Evolutionary conservation across 1,140 invertebrate species (phyloP).

Genomic region (Catajapyx aquilonaris): DNA sequence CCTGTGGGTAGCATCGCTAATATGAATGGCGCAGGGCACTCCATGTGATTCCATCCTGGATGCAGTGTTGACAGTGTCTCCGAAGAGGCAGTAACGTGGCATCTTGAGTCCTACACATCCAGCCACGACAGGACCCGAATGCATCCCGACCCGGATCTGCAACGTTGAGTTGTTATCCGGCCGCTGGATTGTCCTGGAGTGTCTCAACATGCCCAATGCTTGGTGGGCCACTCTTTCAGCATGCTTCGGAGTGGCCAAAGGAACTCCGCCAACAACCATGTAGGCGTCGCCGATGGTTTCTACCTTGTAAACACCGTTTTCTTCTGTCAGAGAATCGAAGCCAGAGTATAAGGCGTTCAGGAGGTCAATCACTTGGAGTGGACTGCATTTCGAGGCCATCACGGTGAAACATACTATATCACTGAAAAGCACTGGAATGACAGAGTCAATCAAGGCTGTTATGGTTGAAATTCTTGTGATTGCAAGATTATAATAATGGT

Average conservation of each 20-base stretch:
- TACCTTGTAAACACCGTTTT: background rate
- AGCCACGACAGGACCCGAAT: slow-evolving; percentile 24
- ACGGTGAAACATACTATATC: background rate
- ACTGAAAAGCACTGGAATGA: background rate
- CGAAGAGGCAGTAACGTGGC: slow-evolving; percentile 20
- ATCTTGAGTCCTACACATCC: slow-evolving; percentile 31
- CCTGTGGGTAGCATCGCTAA: slow-evolving; percentile 20
- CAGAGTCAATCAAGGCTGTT: no score
- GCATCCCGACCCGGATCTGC: slow-evolving; percentile 23
- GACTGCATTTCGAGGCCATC: background rate
- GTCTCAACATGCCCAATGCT: background rate
- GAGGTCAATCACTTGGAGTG: background rate
- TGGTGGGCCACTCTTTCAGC: background rate
- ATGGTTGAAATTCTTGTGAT: no score
- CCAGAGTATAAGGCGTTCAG: background rate
- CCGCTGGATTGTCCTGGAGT: background rate
- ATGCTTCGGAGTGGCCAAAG: slow-evolving; percentile 9
- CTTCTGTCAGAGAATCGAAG: background rate
- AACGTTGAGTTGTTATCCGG: background rate
- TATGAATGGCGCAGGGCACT: slow-evolving; percentile 27
- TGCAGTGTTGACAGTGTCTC: slow-evolving; percentile 25
- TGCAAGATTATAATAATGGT: no score
- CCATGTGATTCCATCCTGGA: slow-evolving; percentile 22
- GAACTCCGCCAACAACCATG: slow-evolving; percentile 27
- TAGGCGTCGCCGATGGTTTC: slow-evolving; percentile 28